Evolutionary conservation across 2,797 vertebrate genomes (phyloP).

Genomic region (Psittacula echo): DNA sequence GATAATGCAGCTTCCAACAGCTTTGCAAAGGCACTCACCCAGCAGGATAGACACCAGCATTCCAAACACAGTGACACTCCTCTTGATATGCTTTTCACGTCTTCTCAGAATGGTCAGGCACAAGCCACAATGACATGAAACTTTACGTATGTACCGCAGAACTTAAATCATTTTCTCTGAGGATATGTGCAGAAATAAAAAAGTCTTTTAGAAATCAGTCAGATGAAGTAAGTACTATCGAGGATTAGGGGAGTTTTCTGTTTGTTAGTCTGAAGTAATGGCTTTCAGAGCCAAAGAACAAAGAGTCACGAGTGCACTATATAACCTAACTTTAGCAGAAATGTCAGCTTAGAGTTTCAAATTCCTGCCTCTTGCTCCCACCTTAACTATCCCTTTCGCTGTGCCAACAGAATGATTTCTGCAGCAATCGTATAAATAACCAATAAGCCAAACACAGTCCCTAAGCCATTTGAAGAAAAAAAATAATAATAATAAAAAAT

Average conservation of each 20-base stretch:
- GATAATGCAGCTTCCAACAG: neutral
- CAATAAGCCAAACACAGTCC: neutral
- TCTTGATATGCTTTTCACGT: neutral
- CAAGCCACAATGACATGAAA: rapidly evolving
- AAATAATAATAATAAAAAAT: neutral
- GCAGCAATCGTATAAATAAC: neutral
- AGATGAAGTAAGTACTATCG: neutral
- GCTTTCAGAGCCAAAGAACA: neutral
- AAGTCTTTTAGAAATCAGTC: neutral
- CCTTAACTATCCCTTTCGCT: neutral
- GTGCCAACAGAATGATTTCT: neutral
- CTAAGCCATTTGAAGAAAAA: neutral
- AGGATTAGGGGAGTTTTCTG: neutral
- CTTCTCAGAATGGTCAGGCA: neutral
- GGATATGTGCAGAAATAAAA: neutral
- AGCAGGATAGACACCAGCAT: neutral
- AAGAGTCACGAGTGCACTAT: neutral
- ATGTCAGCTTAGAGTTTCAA: neutral
- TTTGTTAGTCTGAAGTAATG: neutral
- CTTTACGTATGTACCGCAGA: rapidly evolving
- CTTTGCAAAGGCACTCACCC: neutral
- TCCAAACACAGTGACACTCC: neutral
- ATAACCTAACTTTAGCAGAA: neutral
- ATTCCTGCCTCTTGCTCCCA: neutral
- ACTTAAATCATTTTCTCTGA: neutral